A percentile compares a stretch with the other conserved stretches of the same genome.
Conservation (phyloP, 2,113 vertebrate species). For the Podarcis cretensis region DNA sequence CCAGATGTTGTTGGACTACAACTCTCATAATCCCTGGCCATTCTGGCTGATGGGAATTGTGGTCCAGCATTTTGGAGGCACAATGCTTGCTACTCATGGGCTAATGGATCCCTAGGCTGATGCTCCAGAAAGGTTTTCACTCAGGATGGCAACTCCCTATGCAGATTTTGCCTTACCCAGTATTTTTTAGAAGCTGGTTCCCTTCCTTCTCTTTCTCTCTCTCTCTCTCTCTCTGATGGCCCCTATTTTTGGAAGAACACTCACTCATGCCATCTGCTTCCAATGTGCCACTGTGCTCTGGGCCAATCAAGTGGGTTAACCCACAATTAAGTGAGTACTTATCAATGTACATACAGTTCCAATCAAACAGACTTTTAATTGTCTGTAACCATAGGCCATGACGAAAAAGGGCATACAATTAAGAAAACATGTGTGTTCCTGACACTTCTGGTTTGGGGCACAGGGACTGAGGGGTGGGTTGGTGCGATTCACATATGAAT, state of each 20-base stretch:
- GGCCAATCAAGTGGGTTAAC: not conserved
- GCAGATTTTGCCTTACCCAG: not conserved
- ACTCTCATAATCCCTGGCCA: not conserved
- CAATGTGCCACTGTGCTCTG: not conserved
- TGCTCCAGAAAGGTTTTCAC: not conserved
- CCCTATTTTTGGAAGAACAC: not conserved
- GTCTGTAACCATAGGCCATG: too few species aligned
- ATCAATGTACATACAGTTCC: not conserved
- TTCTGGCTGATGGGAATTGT: too few species aligned
- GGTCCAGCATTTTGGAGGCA: too few species aligned
- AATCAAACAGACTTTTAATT: not conserved
- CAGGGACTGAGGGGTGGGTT: not conserved
- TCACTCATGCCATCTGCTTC: not conserved
- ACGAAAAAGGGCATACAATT: not conserved
- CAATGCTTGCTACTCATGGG: too few species aligned
- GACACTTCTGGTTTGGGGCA: too few species aligned
- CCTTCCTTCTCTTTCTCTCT: too few species aligned
- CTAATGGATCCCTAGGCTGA: not conserved
- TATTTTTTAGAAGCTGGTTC: too few species aligned
- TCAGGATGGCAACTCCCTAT: not conserved
- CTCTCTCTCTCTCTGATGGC: too few species aligned
- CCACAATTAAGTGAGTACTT: not conserved
- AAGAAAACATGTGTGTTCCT: not conserved
- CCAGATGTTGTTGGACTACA: not conserved
- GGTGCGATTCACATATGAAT: not conserved